Percentiles rank a stretch among this genome's conserved stretches.
Evolutionary conservation across 2,888 invertebrate species (phyloP).

Genomic region (Lathronympha strigana): DNA sequence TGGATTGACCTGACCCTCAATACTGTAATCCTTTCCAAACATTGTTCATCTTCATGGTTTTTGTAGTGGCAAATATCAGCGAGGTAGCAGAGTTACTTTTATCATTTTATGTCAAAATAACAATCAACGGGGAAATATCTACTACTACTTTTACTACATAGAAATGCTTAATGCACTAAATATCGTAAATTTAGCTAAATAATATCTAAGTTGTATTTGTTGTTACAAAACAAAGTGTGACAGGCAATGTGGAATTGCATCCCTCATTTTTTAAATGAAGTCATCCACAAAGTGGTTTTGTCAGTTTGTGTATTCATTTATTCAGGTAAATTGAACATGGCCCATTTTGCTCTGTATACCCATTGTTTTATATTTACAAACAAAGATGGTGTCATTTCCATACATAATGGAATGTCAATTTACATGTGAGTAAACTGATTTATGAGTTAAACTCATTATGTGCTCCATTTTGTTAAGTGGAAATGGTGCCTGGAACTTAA

Average conservation of each 20-base stretch:
- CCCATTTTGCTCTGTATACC: slow-evolving; percentile 24
- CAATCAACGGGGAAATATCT: no score
- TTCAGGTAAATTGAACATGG: slow-evolving; percentile 34
- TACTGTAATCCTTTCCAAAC: no score
- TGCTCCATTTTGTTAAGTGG: slow-evolving; percentile 7
- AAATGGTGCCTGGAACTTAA: not conserved
- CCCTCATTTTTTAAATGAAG: slow-evolving; percentile 41
- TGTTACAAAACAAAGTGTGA: not conserved
- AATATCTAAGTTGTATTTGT: no score
- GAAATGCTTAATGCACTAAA: no score
- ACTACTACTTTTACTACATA: no score
- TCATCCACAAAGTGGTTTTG: slow-evolving; percentile 24
- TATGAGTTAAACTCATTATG: slow-evolving; percentile 30
- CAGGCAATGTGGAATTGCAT: not conserved
- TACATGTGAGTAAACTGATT: slow-evolving; percentile 30
- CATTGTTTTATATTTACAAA: slow-evolving; percentile 39
- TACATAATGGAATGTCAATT: slow-evolving; percentile 32
- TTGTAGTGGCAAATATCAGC: no score
- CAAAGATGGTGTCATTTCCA: slow-evolving; percentile 41
- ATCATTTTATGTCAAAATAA: no score
- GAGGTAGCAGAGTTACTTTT: no score
- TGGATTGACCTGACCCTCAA: no score
- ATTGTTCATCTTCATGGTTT: no score
- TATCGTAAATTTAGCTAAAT: no score
- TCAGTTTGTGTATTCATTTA: slow-evolving; percentile 38